phyloP scores from a whole-genome alignment of 2,797 vertebrate genomes.

The Triplophysa bombifrons region DNA sequence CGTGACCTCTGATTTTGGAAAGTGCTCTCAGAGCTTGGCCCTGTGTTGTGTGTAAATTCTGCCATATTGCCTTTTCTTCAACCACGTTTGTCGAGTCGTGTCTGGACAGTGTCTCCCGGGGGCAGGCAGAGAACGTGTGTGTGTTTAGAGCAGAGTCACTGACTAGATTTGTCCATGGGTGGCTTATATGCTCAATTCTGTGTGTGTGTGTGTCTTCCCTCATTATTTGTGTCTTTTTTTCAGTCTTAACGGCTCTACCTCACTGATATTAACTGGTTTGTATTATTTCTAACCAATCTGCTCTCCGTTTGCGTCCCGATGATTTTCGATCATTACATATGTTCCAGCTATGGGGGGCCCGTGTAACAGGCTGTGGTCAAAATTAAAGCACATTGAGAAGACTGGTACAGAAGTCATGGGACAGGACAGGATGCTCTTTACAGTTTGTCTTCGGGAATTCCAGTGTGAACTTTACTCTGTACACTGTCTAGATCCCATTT shows the following conservation, averaged over 20 bases:
- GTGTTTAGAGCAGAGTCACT: background rate
- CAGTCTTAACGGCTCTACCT: background rate
- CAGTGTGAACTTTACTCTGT: slow-evolving; percentile 55
- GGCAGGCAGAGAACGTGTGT: slow-evolving; percentile 29
- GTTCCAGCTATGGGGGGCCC: slow-evolving; percentile 68
- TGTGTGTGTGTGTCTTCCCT: background rate
- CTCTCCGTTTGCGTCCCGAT: slow-evolving; percentile 43
- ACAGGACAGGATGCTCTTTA: slow-evolving; percentile 63
- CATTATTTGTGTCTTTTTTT: slow-evolving; percentile 5
- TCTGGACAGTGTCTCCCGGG: slow-evolving; percentile 52
- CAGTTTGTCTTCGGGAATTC: slow-evolving; percentile 67
- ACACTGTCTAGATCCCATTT: slow-evolving; percentile 9
- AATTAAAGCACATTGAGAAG: slow-evolving; percentile 67
- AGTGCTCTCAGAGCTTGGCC: slow-evolving; percentile 35
- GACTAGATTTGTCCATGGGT: slow-evolving; percentile 13
- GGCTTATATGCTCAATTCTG: slow-evolving; percentile 7
- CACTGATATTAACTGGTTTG: slow-evolving; percentile 26
- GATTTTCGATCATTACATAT: slow-evolving; percentile 68
- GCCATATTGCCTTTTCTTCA: slow-evolving; percentile 51
- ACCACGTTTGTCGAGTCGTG: slow-evolving; percentile 49
- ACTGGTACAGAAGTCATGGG: slow-evolving; percentile 46
- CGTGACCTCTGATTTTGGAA: slow-evolving; percentile 58
- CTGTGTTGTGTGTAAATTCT: slow-evolving; percentile 45
- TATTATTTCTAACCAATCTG: slow-evolving; percentile 46
- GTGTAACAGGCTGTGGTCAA: slow-evolving; percentile 68